These are phyloP conservation scores for Pharmacophagus antenor DNA, from an alignment of 2,888 invertebrate genomes.

Conservation along the genomic window DNA sequence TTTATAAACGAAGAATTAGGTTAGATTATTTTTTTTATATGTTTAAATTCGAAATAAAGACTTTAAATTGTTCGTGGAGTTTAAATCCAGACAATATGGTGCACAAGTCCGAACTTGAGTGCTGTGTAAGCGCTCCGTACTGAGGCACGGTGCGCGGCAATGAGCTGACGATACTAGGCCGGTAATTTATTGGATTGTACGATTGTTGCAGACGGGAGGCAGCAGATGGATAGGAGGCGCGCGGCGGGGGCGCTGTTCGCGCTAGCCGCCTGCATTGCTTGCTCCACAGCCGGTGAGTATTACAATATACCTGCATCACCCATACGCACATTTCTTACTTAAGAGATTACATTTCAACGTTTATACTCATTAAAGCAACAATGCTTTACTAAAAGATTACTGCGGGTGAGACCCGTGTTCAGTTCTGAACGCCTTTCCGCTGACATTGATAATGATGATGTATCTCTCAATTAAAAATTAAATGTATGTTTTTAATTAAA, in stretches of 20 bases:
- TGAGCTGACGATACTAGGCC: slow-evolving; percentile 8
- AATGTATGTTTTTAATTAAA: too few species aligned
- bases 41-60: too few species aligned
- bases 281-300: slow-evolving; percentile 67
- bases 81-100: neutral
- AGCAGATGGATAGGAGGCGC: slow-evolving; percentile 79
- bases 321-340: neutral
- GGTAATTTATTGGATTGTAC: slow-evolving; percentile 51
- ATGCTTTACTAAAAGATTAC: too few species aligned
- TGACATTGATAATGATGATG: too few species aligned
- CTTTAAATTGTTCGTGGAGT: neutral
- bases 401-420: too few species aligned
- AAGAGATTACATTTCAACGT: neutral
- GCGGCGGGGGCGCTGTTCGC: slow-evolving; percentile 78
- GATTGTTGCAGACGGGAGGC: slow-evolving; percentile 70
- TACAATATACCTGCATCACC: neutral
- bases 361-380: neutral
- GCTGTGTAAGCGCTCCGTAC: neutral
- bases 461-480: too few species aligned
- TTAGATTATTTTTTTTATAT: too few species aligned
- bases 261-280: slow-evolving; percentile 75
- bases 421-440: too few species aligned
- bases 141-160: neutral
- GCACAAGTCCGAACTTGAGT: neutral
- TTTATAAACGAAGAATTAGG: too few species aligned